phyloP scores from a whole-genome alignment of 2,113 vertebrate genomes.

The Cairina moschata region DNA sequence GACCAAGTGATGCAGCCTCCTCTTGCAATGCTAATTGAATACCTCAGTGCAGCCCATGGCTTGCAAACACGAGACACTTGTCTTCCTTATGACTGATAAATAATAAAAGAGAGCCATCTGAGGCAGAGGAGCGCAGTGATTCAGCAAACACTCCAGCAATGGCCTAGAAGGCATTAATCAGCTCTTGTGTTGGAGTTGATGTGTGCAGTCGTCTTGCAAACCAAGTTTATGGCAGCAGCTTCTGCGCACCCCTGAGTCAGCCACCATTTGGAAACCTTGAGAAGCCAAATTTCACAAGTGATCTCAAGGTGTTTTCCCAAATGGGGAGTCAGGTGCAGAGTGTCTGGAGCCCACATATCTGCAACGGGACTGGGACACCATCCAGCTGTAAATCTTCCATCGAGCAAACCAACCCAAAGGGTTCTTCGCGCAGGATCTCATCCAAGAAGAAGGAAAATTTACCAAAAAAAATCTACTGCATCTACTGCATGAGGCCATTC shows the following conservation, averaged over 20 bases:
- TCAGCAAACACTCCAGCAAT: not conserved
- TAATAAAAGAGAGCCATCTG: not conserved
- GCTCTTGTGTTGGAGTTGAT: not conserved
- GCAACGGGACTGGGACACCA: not conserved
- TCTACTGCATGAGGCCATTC: not conserved
- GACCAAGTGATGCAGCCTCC: not conserved
- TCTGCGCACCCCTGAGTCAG: conserved; percentile 12
- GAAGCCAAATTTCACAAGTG: not conserved
- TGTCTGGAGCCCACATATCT: not conserved
- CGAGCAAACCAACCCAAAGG: fast-evolving
- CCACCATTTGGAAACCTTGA: not conserved
- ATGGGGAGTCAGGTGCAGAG: not conserved
- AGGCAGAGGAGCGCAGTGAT: not conserved
- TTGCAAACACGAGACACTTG: not conserved
- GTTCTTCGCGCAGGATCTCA: not conserved
- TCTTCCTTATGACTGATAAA: not conserved
- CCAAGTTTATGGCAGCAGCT: conserved; percentile 3
- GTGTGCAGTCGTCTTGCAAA: not conserved
- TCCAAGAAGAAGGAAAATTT: not conserved
- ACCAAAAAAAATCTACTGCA: not conserved
- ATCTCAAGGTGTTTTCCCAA: not conserved
- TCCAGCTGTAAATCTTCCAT: not conserved
- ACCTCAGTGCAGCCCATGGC: not conserved
- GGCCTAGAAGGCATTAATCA: not conserved
- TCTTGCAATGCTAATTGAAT: not conserved